These are phyloP conservation scores for Drosophila kikkawai DNA, from an alignment of 1,140 invertebrate genomes.

Conservation along the genomic window DNA sequence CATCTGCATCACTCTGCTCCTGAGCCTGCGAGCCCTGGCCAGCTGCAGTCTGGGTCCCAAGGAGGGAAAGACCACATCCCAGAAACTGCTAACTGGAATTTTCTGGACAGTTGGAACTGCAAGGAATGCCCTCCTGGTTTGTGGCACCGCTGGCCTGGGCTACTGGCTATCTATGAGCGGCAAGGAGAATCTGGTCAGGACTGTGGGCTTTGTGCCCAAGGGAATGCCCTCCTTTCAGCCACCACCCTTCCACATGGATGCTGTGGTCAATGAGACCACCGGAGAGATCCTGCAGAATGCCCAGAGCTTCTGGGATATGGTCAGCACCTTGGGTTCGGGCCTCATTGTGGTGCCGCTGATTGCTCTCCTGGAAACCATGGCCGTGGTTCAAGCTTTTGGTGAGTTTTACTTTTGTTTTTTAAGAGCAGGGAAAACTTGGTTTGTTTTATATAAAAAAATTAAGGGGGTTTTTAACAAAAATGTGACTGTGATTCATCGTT, in stretches of 20 bases:
- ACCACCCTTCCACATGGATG: constrained; percentile 88
- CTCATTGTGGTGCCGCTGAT: constrained; percentile 93
- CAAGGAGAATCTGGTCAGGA: constrained; percentile 65
- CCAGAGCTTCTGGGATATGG: constrained; percentile 89
- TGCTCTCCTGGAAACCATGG: constrained; percentile 92
- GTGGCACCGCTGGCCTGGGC: constrained; percentile 88
- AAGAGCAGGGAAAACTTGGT: no score
- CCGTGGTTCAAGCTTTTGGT: constrained; percentile 92
- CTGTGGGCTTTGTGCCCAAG: constrained; percentile 88
- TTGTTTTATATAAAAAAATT: neutral
- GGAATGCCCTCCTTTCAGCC: constrained; percentile 89
- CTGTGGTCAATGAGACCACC: constrained; percentile 84
- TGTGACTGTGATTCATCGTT: constrained; percentile 12
- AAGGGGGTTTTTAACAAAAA: neutral
- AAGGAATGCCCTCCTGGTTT: constrained; percentile 92
- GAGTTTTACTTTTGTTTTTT: constrained; percentile 30
- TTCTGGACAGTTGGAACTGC: constrained; percentile 90
- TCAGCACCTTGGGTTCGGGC: constrained; percentile 90
- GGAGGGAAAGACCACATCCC: constrained; percentile 86
- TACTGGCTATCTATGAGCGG: constrained; percentile 85
- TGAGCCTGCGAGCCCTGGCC: constrained; percentile 89
- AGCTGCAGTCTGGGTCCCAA: constrained; percentile 87
- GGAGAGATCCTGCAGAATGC: constrained; percentile 73
- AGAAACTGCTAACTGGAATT: constrained; percentile 86
- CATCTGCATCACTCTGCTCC: constrained; percentile 89